Conservation (phyloP, 2,113 vertebrate genomes). For the Rafetus swinhoei region DNA sequence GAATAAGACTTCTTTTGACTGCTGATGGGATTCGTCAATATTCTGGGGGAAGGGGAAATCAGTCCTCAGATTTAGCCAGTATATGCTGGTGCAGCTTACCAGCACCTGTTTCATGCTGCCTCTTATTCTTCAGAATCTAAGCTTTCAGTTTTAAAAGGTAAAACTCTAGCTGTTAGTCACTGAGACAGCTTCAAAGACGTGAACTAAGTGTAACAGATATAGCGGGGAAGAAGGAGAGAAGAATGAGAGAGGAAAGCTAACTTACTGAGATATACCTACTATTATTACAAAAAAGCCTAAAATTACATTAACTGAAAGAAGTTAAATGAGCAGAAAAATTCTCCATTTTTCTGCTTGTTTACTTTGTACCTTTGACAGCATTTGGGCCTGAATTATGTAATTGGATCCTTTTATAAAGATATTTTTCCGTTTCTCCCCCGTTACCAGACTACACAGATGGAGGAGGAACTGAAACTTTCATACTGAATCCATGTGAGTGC, state of each 20-base stretch:
- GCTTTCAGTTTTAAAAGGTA: background rate
- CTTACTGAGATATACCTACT: background rate
- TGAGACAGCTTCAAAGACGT: background rate
- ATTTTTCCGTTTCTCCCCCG: fast-evolving
- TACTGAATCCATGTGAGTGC: background rate
- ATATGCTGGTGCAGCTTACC: background rate
- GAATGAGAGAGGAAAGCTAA: background rate
- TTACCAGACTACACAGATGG: background rate
- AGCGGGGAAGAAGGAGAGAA: too few relatives aligned
- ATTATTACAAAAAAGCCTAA: background rate
- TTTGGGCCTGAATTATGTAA: background rate
- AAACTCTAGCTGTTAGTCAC: background rate
- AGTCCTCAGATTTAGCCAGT: background rate
- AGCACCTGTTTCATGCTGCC: background rate
- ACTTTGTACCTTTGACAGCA: background rate
- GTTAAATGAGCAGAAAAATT: background rate
- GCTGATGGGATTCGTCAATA: background rate
- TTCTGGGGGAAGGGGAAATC: background rate
- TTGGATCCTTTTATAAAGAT: fast-evolving
- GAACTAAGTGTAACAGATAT: background rate
- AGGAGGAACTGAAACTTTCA: background rate
- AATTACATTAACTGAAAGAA: background rate
- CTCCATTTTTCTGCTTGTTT: background rate
- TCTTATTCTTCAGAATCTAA: background rate
- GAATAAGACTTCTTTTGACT: background rate